These are phyloP conservation scores for Paraescarpia echinospica DNA, from an alignment of 1,140 invertebrate genomes.

Conservation along the genomic window DNA sequence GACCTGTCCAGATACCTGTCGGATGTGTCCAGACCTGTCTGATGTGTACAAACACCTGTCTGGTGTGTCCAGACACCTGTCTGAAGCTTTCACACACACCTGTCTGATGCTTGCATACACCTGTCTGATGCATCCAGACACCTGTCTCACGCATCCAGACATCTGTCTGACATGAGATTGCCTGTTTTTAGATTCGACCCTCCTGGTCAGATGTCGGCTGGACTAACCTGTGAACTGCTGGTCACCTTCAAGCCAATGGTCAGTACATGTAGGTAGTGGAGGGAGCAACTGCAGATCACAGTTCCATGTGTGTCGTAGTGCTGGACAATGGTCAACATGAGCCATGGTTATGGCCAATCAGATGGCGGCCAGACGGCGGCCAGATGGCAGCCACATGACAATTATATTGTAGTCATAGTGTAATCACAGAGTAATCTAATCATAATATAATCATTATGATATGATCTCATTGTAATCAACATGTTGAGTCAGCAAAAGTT, in stretches of 20 bases:
- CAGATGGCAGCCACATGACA: not conserved
- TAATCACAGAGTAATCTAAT: not conserved
- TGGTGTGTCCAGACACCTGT: too few species aligned
- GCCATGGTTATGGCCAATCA: not conserved
- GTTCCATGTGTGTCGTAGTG: not conserved
- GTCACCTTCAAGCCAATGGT: slow-evolving; percentile 59
- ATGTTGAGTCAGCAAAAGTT: not conserved
- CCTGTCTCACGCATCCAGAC: not conserved
- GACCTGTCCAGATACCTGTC: too few species aligned
- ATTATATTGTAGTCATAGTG: not conserved
- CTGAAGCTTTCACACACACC: too few species aligned
- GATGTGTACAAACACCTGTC: too few species aligned
- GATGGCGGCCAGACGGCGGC: too few species aligned
- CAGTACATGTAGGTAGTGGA: slow-evolving; percentile 15
- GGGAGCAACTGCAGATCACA: not conserved
- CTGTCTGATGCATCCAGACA: too few species aligned
- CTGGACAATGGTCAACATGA: not conserved
- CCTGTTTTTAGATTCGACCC: slow-evolving; percentile 52
- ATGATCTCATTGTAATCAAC: not conserved
- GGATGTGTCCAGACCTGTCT: too few species aligned
- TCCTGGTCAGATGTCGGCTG: slow-evolving; percentile 59
- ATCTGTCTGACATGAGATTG: not conserved
- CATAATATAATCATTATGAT: not conserved
- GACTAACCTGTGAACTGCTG: slow-evolving; percentile 56
- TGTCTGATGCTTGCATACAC: too few species aligned